A percentile compares a stretch with the other conserved stretches of the same genome.
Conservation (phyloP, 2,113 vertebrate species). For the Tylochromis polylepis region DNA sequence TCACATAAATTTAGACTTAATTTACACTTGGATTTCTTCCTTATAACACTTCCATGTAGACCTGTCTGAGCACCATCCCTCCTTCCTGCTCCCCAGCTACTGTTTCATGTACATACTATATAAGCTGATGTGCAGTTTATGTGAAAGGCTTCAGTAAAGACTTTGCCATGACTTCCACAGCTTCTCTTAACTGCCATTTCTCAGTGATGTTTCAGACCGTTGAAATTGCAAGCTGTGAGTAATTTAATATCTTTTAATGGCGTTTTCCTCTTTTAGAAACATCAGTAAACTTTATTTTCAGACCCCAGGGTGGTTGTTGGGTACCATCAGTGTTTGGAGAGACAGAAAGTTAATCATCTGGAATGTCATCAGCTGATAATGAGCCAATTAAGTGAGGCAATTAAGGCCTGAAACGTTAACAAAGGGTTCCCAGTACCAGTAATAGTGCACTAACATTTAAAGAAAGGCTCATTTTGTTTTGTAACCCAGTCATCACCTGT, state of each 20-base stretch:
- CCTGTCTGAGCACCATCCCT: not conserved
- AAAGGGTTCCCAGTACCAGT: accelerated
- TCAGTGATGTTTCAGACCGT: not conserved
- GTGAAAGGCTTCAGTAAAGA: not conserved
- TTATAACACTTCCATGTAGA: not conserved
- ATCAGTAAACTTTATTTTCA: not conserved
- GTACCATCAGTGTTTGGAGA: not conserved
- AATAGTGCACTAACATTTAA: not conserved
- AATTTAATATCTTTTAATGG: not conserved
- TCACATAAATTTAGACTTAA: not conserved
- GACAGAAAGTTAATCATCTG: not conserved
- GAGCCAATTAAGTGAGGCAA: not conserved
- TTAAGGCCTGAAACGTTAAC: not conserved
- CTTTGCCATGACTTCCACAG: not conserved
- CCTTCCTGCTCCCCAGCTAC: not conserved
- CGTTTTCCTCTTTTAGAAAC: not conserved
- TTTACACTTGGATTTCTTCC: accelerated
- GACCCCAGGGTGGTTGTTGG: not conserved
- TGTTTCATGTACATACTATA: not conserved
- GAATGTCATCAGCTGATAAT: not conserved
- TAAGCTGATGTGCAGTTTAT: not conserved
- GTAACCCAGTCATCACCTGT: not conserved
- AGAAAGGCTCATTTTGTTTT: not conserved
- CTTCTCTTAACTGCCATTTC: not conserved
- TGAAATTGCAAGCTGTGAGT: not conserved